Base-by-base conservation (phyloP, 1,140 invertebrate genomes). In the Amphibalanus amphitrite region DNA sequence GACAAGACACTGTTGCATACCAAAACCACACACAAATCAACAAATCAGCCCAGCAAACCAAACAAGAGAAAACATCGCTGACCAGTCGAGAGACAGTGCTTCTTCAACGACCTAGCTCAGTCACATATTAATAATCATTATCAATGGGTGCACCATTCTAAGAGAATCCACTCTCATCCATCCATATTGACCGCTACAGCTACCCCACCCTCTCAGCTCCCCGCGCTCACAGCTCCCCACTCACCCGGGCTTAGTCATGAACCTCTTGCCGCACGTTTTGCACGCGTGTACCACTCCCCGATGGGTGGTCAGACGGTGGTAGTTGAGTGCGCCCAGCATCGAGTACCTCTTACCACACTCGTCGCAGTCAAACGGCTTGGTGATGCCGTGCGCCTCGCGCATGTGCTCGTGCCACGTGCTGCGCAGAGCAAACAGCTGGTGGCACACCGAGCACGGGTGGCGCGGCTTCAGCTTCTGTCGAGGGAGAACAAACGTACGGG, bases 321-420 rank as follows among this genome's bases (percentile, higher is more conserved):
- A 67, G 65, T 67, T 67, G 65, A 67, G 65, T 8, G 65, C 65
- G 65, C 65, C 65, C n/a, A 67, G 65, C 65, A 67, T 67, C 10
- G 26, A 28, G 65, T 67, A 67, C 3, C 65, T n/a, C 65, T 67
- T 67, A 3, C 26, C 26, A 17, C 65, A 67, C 65, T 67, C 65
- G 65, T 67, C 65, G 23, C 65, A 67, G 26, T 26, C n/a, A 25
- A 67, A 67, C 23, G 65, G 65, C n/a, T 67, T 67, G 65, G 65
- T 67, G 65, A 67, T 67, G 65, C 28, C 28, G 28, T 67, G 65
- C 23, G n/a, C 65, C 23, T 1, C 4, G n/a, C 65, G n/a, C 65
- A 67, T 67, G 65, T 67, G 65, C 26, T 67, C 65, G 65, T 67
- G 28, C 65, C 65, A 67, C n/a, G 65, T 67, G n/a, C 65, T 67